These are phyloP conservation scores for Aphelinus certus DNA, from an alignment of 1,140 invertebrate species.

Conservation along the genomic window DNA sequence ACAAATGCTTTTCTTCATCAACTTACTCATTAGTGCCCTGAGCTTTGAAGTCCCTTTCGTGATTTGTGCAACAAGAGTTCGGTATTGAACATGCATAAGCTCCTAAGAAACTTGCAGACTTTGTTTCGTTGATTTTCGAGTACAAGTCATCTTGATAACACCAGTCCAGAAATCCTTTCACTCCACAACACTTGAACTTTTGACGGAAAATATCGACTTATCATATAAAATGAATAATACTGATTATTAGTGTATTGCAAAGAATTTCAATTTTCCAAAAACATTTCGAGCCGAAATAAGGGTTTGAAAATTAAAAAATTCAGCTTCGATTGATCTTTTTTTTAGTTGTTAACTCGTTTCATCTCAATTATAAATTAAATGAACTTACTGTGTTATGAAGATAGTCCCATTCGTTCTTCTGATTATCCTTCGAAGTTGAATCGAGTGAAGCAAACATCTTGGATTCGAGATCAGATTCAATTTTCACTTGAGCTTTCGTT, in stretches of 20 bases:
- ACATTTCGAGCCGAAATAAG: too few species aligned
- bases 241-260: too few species aligned
- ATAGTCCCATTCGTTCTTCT: conserved; percentile 25
- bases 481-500: neutral
- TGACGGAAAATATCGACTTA: neutral
- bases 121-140: conserved; percentile 6
- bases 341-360: too few species aligned
- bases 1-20: neutral
- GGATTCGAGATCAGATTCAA: conserved; percentile 7
- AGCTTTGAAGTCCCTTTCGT: neutral
- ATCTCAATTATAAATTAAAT: neutral
- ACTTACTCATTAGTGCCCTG: neutral
- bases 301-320: too few species aligned
- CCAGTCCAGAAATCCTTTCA: conserved; percentile 33
- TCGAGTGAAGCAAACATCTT: neutral
- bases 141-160: neutral
- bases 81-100: conserved; percentile 28
- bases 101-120: conserved; percentile 6
- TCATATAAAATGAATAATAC: neutral
- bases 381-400: conserved; percentile 26
- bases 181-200: conserved; percentile 35
- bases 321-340: too few species aligned
- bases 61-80: conserved; percentile 15
- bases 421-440: neutral
- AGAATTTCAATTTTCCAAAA: too few species aligned